Conservation (phyloP, 2,113 vertebrate genomes). For the Micronisus gabar region DNA sequence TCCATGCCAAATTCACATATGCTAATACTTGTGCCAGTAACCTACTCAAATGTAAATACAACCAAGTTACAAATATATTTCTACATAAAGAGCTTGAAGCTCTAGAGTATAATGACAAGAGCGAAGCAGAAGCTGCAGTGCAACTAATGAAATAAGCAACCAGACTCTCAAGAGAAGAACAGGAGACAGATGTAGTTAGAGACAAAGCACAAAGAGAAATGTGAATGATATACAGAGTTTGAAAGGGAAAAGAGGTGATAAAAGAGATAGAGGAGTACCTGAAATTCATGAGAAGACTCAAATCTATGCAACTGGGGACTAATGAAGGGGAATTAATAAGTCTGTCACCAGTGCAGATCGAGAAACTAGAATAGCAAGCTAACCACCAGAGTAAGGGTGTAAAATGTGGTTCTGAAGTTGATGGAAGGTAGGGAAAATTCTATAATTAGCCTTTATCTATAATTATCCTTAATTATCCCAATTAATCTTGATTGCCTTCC, state of each 20-base stretch:
- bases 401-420: slow-evolving; percentile 22
- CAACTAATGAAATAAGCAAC: background rate
- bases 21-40: background rate
- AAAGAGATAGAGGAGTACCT: background rate
- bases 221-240: background rate
- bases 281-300: slow-evolving; percentile 16
- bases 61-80: background rate
- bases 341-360: background rate
- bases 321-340: slow-evolving; percentile 38
- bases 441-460: slow-evolving; percentile 57
- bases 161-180: background rate
- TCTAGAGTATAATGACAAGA: background rate
- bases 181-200: background rate
- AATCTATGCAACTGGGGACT: background rate
- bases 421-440: slow-evolving; percentile 38
- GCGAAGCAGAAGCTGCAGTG: background rate
- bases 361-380: background rate
- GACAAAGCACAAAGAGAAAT: background rate
- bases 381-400: background rate
- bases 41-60: background rate
- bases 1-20: background rate
- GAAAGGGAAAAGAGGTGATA: slow-evolving; percentile 6
- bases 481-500: slow-evolving; percentile 56
- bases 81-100: background rate
- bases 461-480: slow-evolving; percentile 58